Conservation (phyloP, 2,888 invertebrate species). For the Troglohyphantes excavatus region DNA sequence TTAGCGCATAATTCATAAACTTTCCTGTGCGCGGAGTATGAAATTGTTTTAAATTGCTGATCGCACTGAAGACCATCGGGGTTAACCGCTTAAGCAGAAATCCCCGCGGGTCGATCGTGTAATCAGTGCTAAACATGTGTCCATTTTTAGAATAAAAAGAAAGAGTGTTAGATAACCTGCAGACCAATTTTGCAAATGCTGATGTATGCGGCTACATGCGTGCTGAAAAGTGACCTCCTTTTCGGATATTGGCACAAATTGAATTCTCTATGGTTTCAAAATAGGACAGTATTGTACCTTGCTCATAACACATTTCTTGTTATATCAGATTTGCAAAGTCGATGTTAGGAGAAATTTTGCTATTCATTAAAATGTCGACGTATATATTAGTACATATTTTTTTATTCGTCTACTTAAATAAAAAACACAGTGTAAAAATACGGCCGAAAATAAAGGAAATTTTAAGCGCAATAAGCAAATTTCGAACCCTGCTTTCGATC, state of each 20-base stretch:
- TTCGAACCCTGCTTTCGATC: too few relatives aligned
- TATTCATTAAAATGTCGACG: too few relatives aligned
- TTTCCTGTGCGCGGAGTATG: background rate
- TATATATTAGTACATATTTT: too few relatives aligned
- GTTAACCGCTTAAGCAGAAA: background rate
- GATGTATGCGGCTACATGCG: background rate
- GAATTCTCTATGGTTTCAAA: background rate
- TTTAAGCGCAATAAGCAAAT: too few relatives aligned
- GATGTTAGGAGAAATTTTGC: too few relatives aligned
- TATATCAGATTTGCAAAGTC: too few relatives aligned
- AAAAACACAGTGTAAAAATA: too few relatives aligned
- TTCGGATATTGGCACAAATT: background rate
- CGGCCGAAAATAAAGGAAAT: too few relatives aligned
- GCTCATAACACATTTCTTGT: too few relatives aligned
- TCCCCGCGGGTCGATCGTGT: background rate
- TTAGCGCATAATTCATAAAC: background rate
- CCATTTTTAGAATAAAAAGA: background rate
- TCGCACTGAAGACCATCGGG: background rate
- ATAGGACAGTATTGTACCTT: background rate
- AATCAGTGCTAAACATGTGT: background rate
- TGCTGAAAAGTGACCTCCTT: background rate
- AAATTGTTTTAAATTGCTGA: background rate
- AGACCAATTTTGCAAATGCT: too few relatives aligned
- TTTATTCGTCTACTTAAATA: too few relatives aligned
- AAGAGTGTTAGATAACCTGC: background rate